These are phyloP conservation scores for Diplosoma virens DNA, from an alignment of 23 tunicate genomes.

Conservation along the genomic window DNA sequence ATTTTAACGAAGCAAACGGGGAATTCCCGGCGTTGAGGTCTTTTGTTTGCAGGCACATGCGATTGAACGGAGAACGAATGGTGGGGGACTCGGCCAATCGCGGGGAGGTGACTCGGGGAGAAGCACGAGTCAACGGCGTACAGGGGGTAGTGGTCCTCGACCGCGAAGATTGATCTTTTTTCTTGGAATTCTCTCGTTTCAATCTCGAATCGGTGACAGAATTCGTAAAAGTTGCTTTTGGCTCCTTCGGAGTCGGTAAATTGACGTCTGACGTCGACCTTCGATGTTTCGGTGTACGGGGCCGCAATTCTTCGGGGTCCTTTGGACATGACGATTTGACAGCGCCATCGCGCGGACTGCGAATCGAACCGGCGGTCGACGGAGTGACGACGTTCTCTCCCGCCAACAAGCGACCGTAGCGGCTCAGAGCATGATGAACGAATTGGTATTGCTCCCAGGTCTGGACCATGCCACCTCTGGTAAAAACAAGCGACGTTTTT, in stretches of 20 bases:
- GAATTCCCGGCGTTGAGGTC: conserved; percentile 31
- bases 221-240: neutral
- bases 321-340: neutral
- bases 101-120: neutral
- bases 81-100: conserved; percentile 43
- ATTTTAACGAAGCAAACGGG: neutral
- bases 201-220: neutral
- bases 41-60: conserved; percentile 50
- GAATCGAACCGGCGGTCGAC: conserved; percentile 69
- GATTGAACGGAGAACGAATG: conserved; percentile 46
- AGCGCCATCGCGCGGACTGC: conserved; percentile 33
- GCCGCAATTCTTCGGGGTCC: neutral
- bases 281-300: conserved; percentile 52
- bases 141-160: neutral
- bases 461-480: conserved; percentile 95
- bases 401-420: conserved; percentile 74
- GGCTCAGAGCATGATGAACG: conserved; percentile 83
- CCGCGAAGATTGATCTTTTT: neutral
- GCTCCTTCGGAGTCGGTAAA: conserved; percentile 55
- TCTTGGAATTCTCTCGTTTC: neutral
- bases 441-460: conserved; percentile 96
- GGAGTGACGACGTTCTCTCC: conserved; percentile 94
- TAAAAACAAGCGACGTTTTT: too few species aligned
- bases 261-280: conserved; percentile 42
- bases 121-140: neutral